Percentiles rank a stretch among this genome's conserved stretches.
phyloP scores from a whole-genome alignment of 2,113 vertebrate species.

The Halcyon senegalensis region DNA sequence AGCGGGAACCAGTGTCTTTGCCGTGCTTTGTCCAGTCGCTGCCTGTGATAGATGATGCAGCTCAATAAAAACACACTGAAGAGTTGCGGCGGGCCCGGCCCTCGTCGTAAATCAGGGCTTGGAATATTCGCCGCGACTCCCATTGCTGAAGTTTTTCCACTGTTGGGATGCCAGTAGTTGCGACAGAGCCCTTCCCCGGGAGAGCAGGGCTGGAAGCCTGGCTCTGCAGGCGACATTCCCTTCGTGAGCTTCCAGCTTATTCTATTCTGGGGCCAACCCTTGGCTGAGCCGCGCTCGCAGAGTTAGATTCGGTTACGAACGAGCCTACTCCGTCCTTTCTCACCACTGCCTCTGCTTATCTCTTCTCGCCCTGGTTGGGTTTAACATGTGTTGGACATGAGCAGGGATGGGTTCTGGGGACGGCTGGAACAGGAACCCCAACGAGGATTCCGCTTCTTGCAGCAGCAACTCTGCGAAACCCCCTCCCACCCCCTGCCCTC shows the following conservation, averaged over 20 bases:
- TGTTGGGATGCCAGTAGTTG: neutral
- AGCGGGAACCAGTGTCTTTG: neutral
- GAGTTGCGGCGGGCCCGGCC: neutral
- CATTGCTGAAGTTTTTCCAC: neutral
- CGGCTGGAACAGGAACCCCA: neutral
- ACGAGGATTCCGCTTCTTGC: neutral
- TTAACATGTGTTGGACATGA: too few species aligned
- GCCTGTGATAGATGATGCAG: fast-evolving
- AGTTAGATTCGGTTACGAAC: neutral
- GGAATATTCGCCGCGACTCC: neutral
- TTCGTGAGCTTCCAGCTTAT: neutral
- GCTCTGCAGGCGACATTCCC: neutral
- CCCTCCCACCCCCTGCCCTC: neutral
- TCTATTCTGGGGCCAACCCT: neutral
- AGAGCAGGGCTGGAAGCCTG: neutral
- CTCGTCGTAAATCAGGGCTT: neutral
- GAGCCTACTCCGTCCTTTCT: neutral
- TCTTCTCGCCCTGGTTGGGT: neutral
- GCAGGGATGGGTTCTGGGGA: neutral
- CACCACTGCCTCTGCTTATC: neutral
- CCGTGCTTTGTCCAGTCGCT: neutral
- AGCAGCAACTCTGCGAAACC: neutral
- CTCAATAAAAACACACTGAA: fast-evolving
- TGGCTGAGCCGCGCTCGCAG: neutral
- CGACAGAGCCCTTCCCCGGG: neutral